phyloP scores from a whole-genome alignment of 2,797 vertebrate species.

The Eidolon dupreanum region DNA sequence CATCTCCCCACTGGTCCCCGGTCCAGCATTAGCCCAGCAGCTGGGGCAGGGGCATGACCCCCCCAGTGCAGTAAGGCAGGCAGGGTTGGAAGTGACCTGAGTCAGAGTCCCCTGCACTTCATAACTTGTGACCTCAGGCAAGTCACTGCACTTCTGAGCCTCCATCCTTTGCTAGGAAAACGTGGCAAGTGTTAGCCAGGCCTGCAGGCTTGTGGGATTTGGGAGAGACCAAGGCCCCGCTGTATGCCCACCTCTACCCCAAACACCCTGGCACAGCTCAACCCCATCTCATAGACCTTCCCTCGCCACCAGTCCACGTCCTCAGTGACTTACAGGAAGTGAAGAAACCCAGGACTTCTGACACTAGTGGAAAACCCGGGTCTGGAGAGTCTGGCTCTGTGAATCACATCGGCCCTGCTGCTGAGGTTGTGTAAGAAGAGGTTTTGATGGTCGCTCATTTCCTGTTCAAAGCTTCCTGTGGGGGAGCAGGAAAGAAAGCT shows the following conservation, averaged over 20 bases:
- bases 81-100: neutral
- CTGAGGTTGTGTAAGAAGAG: neutral
- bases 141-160: neutral
- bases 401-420: neutral
- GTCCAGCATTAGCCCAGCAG: neutral
- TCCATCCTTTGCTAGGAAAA: rapidly evolving
- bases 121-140: neutral
- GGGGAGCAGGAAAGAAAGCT: neutral
- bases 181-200: neutral
- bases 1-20: rapidly evolving
- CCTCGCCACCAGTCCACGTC: neutral
- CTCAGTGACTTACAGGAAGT: neutral
- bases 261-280: neutral
- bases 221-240: neutral
- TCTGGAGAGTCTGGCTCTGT: neutral
- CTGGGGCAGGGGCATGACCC: neutral
- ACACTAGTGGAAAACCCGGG: neutral
- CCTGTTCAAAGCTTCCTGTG: neutral
- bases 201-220: neutral
- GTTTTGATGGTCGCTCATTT: neutral
- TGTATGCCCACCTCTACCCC: neutral
- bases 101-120: neutral
- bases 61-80: neutral
- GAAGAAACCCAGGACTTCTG: neutral
- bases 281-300: neutral